Conservation (phyloP, 2,113 vertebrate species). For the western clawed frog (Xenopus tropicalis) region DNA sequence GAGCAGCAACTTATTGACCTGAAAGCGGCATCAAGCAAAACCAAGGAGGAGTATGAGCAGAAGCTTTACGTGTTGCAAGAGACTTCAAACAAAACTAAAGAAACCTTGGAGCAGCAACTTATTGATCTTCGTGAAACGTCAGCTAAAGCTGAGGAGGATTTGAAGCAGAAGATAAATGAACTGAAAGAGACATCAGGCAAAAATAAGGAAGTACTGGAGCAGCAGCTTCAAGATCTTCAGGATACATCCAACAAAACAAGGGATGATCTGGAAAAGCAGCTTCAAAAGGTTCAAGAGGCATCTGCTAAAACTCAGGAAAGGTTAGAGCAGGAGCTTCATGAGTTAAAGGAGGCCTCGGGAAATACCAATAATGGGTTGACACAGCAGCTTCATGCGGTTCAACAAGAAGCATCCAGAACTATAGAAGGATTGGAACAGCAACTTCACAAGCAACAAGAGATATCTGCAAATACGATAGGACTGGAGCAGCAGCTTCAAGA, state of each 20-base stretch:
- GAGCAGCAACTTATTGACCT: slow-evolving; percentile 51
- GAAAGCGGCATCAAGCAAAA: slow-evolving; percentile 55
- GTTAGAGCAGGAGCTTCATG: slow-evolving; percentile 1
- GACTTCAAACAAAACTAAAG: background rate
- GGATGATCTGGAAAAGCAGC: slow-evolving; percentile 1
- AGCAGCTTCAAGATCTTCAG: background rate
- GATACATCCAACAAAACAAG: background rate
- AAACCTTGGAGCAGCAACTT: background rate
- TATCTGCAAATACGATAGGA: background rate
- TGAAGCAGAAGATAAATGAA: slow-evolving; percentile 34
- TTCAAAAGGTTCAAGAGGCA: background rate
- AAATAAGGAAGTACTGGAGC: background rate
- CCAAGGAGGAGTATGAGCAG: slow-evolving; percentile 48
- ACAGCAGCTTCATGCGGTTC: background rate
- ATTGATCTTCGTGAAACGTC: slow-evolving; percentile 43
- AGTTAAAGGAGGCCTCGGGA: background rate
- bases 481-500: slow-evolving; percentile 50
- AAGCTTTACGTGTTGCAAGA: background rate
- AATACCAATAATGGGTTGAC: background rate
- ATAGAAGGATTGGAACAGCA: slow-evolving; percentile 58
- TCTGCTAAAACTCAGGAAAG: background rate
- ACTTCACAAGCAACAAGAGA: background rate
- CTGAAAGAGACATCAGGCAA: slow-evolving; percentile 23
- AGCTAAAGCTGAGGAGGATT: slow-evolving; percentile 63
- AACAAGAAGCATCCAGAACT: slow-evolving; percentile 53